Evolutionary conservation across 2,888 invertebrate genomes (phyloP).

Genomic region (Pyrrhia umbra): DNA sequence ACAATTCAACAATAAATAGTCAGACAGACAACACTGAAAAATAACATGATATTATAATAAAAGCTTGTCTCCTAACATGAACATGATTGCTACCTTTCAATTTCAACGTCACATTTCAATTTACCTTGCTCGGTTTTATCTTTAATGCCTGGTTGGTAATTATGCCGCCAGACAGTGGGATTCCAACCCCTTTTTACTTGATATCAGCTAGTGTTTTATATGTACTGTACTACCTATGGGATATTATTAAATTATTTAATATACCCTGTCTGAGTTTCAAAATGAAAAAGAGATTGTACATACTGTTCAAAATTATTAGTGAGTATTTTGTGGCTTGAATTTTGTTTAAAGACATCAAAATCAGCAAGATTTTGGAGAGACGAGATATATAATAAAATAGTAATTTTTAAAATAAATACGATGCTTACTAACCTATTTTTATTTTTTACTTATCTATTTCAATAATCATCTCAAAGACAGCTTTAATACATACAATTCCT

Average conservation of each 20-base stretch:
- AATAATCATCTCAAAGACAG: conserved; percentile 35
- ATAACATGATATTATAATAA: conserved; percentile 9
- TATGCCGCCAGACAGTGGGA: conserved; percentile 72
- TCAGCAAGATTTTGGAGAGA: too few species aligned
- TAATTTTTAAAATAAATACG: too few species aligned
- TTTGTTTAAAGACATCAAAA: too few species aligned
- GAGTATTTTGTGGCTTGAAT: too few species aligned
- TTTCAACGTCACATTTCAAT: conserved; percentile 69
- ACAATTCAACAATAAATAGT: background rate
- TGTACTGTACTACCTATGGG: conserved; percentile 9
- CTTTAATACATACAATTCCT: conserved; percentile 59
- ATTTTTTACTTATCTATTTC: conserved; percentile 1
- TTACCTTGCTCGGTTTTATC: conserved; percentile 69
- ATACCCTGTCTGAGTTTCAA: conserved; percentile 14
- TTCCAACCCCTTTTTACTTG: conserved; percentile 67
- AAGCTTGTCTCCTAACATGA: conserved; percentile 49
- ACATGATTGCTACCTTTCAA: conserved; percentile 65
- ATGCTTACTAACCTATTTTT: too few species aligned
- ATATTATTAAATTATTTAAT: conserved; percentile 54
- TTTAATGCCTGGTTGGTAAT: conserved; percentile 73
- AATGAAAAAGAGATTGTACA: background rate
- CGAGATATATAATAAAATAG: too few species aligned
- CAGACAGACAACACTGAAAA: background rate
- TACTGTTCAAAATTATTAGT: too few species aligned
- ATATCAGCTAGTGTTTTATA: conserved; percentile 59